These are phyloP conservation scores for Chlorocebus sabaeus DNA, from an alignment of 2,113 vertebrate species.

Conservation along the genomic window DNA sequence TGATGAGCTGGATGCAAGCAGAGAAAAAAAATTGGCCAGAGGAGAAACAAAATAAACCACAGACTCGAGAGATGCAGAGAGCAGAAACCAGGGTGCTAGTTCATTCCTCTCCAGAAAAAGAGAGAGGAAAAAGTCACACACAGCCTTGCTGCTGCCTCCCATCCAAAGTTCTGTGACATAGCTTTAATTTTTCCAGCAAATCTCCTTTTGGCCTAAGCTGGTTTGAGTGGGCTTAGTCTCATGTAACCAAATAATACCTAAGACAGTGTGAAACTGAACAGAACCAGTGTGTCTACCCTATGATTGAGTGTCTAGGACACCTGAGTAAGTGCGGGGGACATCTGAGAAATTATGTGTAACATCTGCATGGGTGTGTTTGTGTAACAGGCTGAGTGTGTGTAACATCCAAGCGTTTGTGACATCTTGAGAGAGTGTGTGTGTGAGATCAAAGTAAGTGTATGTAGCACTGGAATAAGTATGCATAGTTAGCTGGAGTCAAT, in stretches of 20 bases:
- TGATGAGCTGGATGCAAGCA: background rate
- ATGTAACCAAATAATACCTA: background rate
- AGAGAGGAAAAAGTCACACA: background rate
- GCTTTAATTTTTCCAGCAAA: constrained; percentile 40
- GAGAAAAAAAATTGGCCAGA: background rate
- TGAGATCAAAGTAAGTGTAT: constrained; percentile 75
- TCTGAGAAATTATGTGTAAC: constrained; percentile 66
- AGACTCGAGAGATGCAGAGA: background rate
- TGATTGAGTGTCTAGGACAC: constrained; percentile 8
- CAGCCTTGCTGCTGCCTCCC: background rate
- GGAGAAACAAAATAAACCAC: background rate
- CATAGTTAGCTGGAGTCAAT: constrained; percentile 74
- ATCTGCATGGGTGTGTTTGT: constrained; percentile 75
- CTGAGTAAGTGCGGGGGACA: constrained; percentile 38
- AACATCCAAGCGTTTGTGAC: constrained; percentile 75
- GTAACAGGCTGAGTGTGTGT: constrained; percentile 71
- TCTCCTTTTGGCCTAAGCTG: background rate
- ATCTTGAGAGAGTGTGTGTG: constrained; percentile 68
- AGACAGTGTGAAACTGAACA: background rate
- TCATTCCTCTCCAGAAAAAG: background rate
- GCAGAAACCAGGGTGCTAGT: background rate
- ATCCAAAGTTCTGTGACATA: background rate
- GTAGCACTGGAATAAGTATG: constrained; percentile 72
- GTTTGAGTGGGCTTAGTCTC: constrained; percentile 6
- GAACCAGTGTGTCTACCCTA: background rate